Evolutionary conservation across 2,113 vertebrate species (phyloP).

Genomic region (Grammomys dolichurus): DNA sequence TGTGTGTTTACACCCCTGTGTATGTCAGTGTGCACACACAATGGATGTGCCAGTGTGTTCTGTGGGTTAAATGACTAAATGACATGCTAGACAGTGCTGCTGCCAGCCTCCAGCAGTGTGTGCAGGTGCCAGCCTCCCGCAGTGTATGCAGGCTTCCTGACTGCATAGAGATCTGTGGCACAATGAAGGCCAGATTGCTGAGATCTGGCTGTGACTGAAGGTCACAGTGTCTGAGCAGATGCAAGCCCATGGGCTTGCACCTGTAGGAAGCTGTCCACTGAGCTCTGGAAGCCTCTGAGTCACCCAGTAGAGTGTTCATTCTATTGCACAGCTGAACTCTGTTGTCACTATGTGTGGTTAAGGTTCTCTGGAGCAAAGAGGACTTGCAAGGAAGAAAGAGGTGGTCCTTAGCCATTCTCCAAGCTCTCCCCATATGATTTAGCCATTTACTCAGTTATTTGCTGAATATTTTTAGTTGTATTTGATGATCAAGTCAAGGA

Average conservation of each 20-base stretch:
- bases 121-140: background rate
- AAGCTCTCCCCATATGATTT: background rate
- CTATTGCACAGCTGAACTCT: background rate
- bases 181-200: background rate
- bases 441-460: background rate
- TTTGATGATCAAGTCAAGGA: background rate
- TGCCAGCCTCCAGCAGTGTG: too few species aligned
- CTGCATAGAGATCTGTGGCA: background rate
- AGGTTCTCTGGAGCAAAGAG: background rate
- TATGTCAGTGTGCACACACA: background rate
- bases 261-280: background rate
- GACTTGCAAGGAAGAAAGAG: background rate
- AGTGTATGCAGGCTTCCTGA: background rate
- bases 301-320: background rate
- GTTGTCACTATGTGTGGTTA: fast-evolving
- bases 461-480: background rate
- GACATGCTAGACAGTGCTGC: background rate
- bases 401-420: background rate
- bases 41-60: background rate
- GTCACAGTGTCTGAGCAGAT: background rate
- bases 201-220: background rate
- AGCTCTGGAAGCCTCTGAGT: background rate
- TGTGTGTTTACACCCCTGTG: background rate
- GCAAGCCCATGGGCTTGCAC: background rate
- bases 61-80: background rate